phyloP scores from a whole-genome alignment of 2,113 vertebrate genomes.

The Suncus etruscus region DNA sequence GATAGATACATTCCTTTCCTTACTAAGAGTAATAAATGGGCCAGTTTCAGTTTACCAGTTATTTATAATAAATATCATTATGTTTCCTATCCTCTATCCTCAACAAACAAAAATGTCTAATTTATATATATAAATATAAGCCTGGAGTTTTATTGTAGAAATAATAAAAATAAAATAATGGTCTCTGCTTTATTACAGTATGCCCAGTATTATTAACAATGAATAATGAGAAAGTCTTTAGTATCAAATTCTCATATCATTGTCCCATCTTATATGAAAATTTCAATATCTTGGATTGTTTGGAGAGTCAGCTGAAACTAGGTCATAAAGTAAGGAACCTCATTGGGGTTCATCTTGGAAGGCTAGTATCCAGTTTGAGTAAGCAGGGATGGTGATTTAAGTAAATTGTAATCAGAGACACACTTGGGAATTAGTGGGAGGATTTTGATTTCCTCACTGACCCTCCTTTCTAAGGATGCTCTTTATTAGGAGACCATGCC shows the following conservation, averaged over 20 bases:
- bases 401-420: slow-evolving; percentile 27
- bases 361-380: background rate
- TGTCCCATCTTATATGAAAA: slow-evolving; percentile 34
- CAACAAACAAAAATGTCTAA: background rate
- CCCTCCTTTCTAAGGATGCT: slow-evolving; percentile 36
- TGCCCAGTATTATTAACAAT: background rate
- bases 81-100: background rate
- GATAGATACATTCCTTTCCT: background rate
- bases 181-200: slow-evolving; percentile 19
- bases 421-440: slow-evolving; percentile 37
- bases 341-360: background rate
- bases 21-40: background rate
- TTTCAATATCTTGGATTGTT: slow-evolving; percentile 50
- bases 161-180: slow-evolving; percentile 14
- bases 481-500: background rate
- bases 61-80: slow-evolving; percentile 33
- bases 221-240: slow-evolving; percentile 11
- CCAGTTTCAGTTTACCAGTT: background rate
- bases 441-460: slow-evolving; percentile 43
- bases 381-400: slow-evolving; percentile 28
- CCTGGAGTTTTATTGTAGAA: too few species aligned
- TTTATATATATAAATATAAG: background rate
- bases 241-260: slow-evolving; percentile 6
- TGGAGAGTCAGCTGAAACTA: slow-evolving; percentile 42
- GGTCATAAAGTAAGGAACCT: background rate